Evolutionary conservation across 2,888 invertebrate species (phyloP), one percentile per base, ranked within the genome.

Genomic region (Kryphioiulus occultus): DNA sequence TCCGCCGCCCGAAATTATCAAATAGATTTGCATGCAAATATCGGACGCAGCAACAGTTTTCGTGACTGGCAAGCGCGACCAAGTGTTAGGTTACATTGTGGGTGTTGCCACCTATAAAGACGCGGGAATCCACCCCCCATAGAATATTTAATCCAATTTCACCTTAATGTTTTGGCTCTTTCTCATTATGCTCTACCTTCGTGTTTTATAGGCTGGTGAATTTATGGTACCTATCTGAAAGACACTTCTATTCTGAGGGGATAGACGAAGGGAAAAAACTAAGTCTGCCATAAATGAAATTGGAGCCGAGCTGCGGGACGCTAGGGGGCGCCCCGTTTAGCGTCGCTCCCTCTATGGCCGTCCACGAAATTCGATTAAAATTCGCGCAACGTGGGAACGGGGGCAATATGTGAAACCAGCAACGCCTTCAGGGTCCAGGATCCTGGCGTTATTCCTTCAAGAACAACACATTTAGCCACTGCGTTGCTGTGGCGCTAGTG

Each of bases 21-120:
- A 82, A 82, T 26, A 32, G 30, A 82, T 82, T 82, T 30, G 9
- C 82, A 82, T 82, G 82, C 82, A 82, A 82, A 82, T 82, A 32
- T 82, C 32, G 82, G 4, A 9, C 7, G 12, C 26, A 82, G 32
- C 82, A 82, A 82, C 82, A 82, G 82, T 82, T 82, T 82, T 82
- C 82, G 82, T 82, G 82, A 82, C 82, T 82, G 19, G 26, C 26
- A n/a, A 82, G 82, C 32, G 22, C 82, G 19, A 22, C 82, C 82
- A 82, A 82, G 82, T 82, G 82, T 82, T 82, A 82, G 82, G 15
- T 82, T 30, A 26, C 82, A 82, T 82, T 82, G 82, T 82, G 82
- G 82, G 82, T 82, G 82, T 82, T 82, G 30, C 82, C 82, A 26
- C 26, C 82, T 5, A 82, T 47, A 47, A 47, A 47, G 47, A 47